Evolutionary conservation across 1,140 invertebrate species (phyloP).

Genomic region (Condylostylus longicornis): DNA sequence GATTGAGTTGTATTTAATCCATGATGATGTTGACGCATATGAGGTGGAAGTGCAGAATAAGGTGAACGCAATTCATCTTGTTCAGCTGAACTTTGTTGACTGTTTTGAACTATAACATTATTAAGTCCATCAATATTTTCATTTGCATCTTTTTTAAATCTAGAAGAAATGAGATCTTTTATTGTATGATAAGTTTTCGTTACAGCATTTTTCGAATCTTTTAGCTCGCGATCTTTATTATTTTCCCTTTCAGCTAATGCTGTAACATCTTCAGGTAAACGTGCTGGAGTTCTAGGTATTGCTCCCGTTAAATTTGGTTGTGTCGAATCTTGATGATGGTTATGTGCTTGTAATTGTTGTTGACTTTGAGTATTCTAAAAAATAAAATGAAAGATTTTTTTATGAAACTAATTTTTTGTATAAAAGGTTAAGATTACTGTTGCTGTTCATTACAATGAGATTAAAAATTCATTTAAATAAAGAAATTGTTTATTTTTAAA

Average conservation of each 20-base stretch:
- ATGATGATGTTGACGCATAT: slow-evolving; percentile 5
- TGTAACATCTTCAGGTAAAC: slow-evolving; percentile 35
- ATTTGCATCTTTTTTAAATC: slow-evolving; percentile 48
- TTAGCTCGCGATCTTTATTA: slow-evolving; percentile 29
- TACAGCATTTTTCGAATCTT: slow-evolving; percentile 44
- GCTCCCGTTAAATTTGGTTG: slow-evolving; percentile 18
- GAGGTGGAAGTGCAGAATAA: slow-evolving; percentile 2
- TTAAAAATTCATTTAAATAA: too few species aligned
- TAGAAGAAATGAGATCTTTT: slow-evolving; percentile 70
- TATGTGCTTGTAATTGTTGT: too few species aligned
- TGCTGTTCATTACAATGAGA: too few species aligned
- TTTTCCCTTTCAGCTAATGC: slow-evolving; percentile 34
- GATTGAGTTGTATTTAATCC: slow-evolving; percentile 6
- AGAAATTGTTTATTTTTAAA: too few species aligned
- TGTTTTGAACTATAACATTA: slow-evolving; percentile 38
- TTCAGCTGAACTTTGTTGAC: slow-evolving; percentile 22
- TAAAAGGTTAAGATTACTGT: too few species aligned
- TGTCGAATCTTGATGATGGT: slow-evolving; percentile 9
- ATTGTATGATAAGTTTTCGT: slow-evolving; percentile 67
- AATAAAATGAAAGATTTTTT: neutral
- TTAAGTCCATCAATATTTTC: slow-evolving; percentile 42
- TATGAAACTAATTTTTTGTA: too few species aligned
- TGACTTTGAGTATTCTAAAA: slow-evolving; percentile 22
- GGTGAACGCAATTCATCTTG: slow-evolving; percentile 4
- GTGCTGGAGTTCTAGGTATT: slow-evolving; percentile 32